Evolutionary conservation across 2,888 invertebrate genomes (phyloP).

Genomic region (Orthosia gracilis): DNA sequence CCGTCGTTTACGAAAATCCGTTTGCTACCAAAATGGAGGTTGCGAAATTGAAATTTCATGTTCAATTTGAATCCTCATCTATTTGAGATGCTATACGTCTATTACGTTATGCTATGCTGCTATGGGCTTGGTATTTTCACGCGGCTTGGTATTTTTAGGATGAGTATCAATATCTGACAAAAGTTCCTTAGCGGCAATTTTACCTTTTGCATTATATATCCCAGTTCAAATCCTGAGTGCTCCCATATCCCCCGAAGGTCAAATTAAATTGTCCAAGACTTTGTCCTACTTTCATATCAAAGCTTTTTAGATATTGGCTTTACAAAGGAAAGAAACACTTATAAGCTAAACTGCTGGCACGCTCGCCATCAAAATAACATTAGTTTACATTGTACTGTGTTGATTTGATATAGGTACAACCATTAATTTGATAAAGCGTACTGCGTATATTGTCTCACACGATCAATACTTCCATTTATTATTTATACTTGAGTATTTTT

Average conservation of each 20-base stretch:
- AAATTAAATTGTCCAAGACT: constrained; percentile 35
- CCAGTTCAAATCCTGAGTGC: constrained; percentile 10
- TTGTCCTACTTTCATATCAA: constrained; percentile 29
- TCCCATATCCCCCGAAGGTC: constrained; percentile 42
- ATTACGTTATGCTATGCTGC: not conserved
- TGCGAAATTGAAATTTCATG: constrained; percentile 53
- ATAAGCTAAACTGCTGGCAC: constrained; percentile 29
- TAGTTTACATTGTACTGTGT: constrained; percentile 33
- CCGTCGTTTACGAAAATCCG: constrained; percentile 51
- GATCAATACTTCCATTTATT: constrained; percentile 53
- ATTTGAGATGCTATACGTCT: constrained; percentile 18
- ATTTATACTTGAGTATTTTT: constrained; percentile 42
- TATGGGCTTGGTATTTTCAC: constrained; percentile 3
- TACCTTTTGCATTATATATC: constrained; percentile 1
- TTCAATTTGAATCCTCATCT: constrained; percentile 53
- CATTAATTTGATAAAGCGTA: constrained; percentile 19
- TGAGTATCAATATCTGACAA: not conserved
- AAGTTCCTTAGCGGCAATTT: not conserved
- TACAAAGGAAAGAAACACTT: constrained; percentile 28
- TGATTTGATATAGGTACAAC: constrained; percentile 19
- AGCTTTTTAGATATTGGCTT: constrained; percentile 25
- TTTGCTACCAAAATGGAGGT: constrained; percentile 32
- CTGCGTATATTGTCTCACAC: constrained; percentile 32
- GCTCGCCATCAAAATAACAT: constrained; percentile 38
- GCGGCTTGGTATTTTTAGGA: not conserved